Evolutionary conservation across 2,888 invertebrate species (phyloP).

Genomic region (Xanthia icteritia): DNA sequence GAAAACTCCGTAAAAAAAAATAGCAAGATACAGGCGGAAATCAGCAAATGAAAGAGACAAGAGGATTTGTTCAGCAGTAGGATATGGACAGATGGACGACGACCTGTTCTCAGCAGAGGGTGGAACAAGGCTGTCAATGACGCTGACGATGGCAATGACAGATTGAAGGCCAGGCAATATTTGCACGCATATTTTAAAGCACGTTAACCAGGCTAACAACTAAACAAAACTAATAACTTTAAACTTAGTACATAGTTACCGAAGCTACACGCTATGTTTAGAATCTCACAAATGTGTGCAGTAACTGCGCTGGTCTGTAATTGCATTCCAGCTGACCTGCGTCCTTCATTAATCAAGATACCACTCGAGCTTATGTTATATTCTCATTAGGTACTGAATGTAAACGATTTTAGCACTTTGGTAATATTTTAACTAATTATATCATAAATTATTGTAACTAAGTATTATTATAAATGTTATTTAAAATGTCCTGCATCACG

Average conservation of each 20-base stretch:
- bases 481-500: background rate
- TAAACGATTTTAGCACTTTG: background rate
- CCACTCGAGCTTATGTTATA: constrained; percentile 11
- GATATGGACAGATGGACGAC: background rate
- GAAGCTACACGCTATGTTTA: constrained; percentile 11
- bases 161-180: background rate
- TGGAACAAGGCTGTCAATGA: background rate
- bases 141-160: too few relatives aligned
- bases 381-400: background rate
- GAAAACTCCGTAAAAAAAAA: background rate
- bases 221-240: constrained; percentile 9
- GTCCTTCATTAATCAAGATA: constrained; percentile 35
- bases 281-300: constrained; percentile 33
- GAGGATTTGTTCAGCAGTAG: background rate
- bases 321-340: constrained; percentile 57
- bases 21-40: background rate
- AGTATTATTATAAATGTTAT: background rate
- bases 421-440: background rate
- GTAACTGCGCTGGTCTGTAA: constrained; percentile 31
- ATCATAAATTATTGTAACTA: background rate
- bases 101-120: background rate
- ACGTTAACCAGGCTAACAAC: background rate
- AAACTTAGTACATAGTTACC: background rate
- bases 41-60: background rate
- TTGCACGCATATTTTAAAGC: background rate